Evolutionary conservation across 37 sponge, comb jelly and placozoan species (phyloP).

Genomic region (Ianthella basta): DNA sequence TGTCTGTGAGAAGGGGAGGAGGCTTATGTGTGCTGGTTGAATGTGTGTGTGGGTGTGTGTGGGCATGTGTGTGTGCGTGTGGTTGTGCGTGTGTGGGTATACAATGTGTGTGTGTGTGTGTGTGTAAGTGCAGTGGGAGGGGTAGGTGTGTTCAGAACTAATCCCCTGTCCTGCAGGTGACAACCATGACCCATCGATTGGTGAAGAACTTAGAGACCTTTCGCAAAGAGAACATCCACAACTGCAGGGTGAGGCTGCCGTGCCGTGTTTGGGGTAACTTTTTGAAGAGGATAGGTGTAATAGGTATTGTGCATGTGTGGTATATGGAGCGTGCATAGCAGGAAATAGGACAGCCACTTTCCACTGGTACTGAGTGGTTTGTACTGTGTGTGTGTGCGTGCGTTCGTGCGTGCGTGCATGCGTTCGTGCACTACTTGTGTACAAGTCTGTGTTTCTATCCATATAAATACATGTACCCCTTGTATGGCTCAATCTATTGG

Average conservation of each 20-base stretch:
- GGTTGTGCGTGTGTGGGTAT: background rate
- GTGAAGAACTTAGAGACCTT: conserved; percentile 87
- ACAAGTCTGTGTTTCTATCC: background rate
- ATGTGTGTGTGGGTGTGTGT: no score
- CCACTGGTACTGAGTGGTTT: background rate
- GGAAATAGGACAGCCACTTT: no score
- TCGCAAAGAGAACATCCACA: conserved; percentile 88
- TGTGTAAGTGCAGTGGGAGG: background rate
- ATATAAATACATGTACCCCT: no score
- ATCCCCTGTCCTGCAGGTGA: conserved; percentile 17
- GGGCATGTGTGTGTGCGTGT: background rate
- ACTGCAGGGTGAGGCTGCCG: conserved; percentile 49
- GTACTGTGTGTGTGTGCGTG: conserved; percentile 11
- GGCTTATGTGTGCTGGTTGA: no score
- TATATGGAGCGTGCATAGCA: no score
- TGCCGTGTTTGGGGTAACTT: no score
- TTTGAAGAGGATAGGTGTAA: no score
- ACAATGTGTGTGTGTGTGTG: background rate
- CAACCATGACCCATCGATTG: conserved; percentile 69
- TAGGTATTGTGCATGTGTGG: no score
- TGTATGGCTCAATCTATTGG: no score
- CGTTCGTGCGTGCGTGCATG: background rate
- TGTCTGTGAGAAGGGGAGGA: no score
- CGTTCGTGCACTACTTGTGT: conserved; percentile 1
- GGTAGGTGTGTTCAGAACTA: no score